phyloP scores from a whole-genome alignment of 1,140 invertebrate species.

The Hyles vespertilio region DNA sequence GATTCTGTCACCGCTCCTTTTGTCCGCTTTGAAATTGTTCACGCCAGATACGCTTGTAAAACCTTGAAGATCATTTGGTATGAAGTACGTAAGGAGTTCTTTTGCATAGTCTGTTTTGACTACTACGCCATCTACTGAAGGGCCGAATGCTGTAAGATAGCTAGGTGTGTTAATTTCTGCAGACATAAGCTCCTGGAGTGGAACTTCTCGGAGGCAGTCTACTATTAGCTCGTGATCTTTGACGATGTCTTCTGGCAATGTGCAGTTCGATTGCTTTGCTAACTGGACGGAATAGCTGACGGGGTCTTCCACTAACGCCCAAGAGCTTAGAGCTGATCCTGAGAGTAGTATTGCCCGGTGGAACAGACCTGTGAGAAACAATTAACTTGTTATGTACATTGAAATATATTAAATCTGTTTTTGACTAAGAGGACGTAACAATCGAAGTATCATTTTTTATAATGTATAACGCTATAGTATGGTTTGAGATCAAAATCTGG shows the following conservation, averaged over 20 bases:
- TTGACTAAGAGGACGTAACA: background rate
- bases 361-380: conserved; percentile 82
- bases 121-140: conserved; percentile 90
- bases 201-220: conserved; percentile 86
- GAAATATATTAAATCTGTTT: background rate
- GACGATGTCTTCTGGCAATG: conserved; percentile 85
- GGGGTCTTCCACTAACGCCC: conserved; percentile 95
- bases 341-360: conserved; percentile 93
- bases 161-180: conserved; percentile 89
- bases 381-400: conserved; percentile 5
- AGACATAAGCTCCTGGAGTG: conserved; percentile 85
- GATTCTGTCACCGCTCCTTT: conserved; percentile 68
- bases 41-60: conserved; percentile 69
- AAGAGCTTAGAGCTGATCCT: conserved; percentile 94
- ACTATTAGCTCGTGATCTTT: conserved; percentile 88
- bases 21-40: conserved; percentile 78
- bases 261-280: conserved; percentile 90
- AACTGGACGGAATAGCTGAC: conserved; percentile 89
- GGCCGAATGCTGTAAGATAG: conserved; percentile 90
- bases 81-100: conserved; percentile 82
- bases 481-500: too few relatives aligned
- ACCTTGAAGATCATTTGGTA: conserved; percentile 81
- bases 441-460: too few relatives aligned
- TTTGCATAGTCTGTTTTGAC: conserved; percentile 88
- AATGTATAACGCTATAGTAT: too few relatives aligned